Evolutionary conservation across 2,797 vertebrate species (phyloP), one percentile per base, ranked within the genome.

Genomic region (Alca torda): DNA sequence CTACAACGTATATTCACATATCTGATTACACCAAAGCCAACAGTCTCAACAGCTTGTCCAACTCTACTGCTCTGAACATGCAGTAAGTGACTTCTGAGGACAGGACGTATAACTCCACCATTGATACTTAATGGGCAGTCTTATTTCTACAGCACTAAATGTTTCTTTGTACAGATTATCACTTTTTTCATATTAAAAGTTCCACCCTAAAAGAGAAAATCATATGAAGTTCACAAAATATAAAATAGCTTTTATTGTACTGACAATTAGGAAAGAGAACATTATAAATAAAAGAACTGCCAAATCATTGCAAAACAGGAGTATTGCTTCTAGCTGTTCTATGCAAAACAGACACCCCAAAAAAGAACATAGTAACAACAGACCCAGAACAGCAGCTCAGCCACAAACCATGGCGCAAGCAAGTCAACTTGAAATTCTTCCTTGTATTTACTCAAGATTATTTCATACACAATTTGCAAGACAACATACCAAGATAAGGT

Each of bases 361-460:
- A 33, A 56, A 72, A 45, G 4, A 23, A 50, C 13, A 4, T 6
- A 7, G 33, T 14, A 63, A 46, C 26, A 75, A 28, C 61, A 87
- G 20, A 70, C 23, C 16, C 23, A 54, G 74, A 84, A 83, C 16
- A 75, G 53, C 78, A 87, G 48, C 60, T 77, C 72, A 83, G 33
- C 31, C 84, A 75, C 57, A 83, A 77, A 73, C 16, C 16, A n/a
- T 14, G 11, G 25, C 16, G 48, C 41, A 82, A 85, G 45, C 16
- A 54, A 87, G 19, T 70, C 64, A 94, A 35, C 89, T 75, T 86
- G 89, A 95, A 96, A 92, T 91, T 92, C 81, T 84, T 91, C 75
- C 87, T 69, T 30, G 10, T 91, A 50, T 93, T 92, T 94, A 85
- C 84, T 75, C 73, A 75, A 94, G 92, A 91, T 80, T 85, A 83